Base-by-base conservation (phyloP, 2,888 invertebrate species). In the Torymus auratus region DNA sequence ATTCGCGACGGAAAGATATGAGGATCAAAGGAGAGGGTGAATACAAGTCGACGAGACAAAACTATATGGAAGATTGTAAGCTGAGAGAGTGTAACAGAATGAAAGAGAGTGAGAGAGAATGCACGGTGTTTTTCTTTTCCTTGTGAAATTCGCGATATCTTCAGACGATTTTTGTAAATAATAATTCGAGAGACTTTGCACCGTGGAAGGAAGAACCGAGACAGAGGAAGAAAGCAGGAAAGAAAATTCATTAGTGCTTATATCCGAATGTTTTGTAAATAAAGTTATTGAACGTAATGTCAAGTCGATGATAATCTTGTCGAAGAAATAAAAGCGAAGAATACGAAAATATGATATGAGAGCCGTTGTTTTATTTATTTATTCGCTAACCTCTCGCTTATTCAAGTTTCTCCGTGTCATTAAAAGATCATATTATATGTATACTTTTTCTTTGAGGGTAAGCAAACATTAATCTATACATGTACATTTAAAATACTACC, bases 231-330 rank as follows among this genome's bases (percentile, higher is more conserved):
- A 70, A 64, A 76, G n/a, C 78, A 80, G 81, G 77, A 83, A 83
- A 84, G 81, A 83, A 84, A 86, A 84, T 86, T 88, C 85, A 86
- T 87, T 86, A 85, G 86, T 85, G 85, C 86, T 84, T 86, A 84
- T 85, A 86, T 82, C 85, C 85, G 85, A 84, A 86, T 88, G 84
- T 88, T 87, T 87, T 89, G 89, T 89, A 89, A 88, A 89, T 89
- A 89, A 88, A 88, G 86, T 88, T 88, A 88, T 86, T 85, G 86
- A 87, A 87, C 87, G 86, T 87, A 86, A 87, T 86, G 85, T 87
- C 84, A 87, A 87, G 85, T 88, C 85, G 80, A 80, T 72, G 71
- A 80, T 82, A 74, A 80, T 80, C 70, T 78, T 78, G 55, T 76
- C 80, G 74, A 78, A 78, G 41, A 70, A 82, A 78, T 77, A 80